Base-by-base conservation (phyloP, 2,797 vertebrate species). In the Pseudopleuronectes americanus region DNA sequence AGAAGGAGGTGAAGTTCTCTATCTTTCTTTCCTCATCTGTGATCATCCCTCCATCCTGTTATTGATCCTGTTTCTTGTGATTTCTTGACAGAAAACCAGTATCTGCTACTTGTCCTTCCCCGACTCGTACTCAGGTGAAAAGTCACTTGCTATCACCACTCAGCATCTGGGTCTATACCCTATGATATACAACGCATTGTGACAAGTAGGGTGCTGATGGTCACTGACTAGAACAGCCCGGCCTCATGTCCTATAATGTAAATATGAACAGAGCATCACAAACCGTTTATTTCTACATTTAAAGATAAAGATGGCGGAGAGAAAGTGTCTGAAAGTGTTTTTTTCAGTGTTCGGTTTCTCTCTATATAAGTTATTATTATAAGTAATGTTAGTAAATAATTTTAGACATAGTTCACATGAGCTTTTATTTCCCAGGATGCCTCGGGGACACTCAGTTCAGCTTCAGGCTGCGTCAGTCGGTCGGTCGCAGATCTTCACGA, bases 41-140 rank as follows among this genome's bases (percentile, higher is more conserved):
- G 14, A 6, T 24, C 6, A 16, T 53, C 23, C 16, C 2, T 53
- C n/a, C 19, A 38, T 68, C 6, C 1, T 21, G 48, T 55, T 3
- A 68, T 13, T 54, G 16, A 26, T 45, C 0, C 1, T 8, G 28
- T 33, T 49, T 2, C 1, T 64, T 71, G 2, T 47, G 10, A 48
- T 48, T 45, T 55, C 13, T 72, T 75, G 21, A 16, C 91, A 99
- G 98, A 99, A 97, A 94, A 97, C 94, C 52, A 97, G 94, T 88
- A 96, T 99, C 87, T 99, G 97, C 90, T 98, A 97, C 90, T 87
- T 98, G 86, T 95, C 97, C 56, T 99, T 99, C 79, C 97, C 97
- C 0, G 97, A 99, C 91, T 98, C 97, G 0, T 97, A 98, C 90
- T 99, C 97, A 87, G 97, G 97, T 98, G 88, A 86, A 24, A 13